These are phyloP conservation scores for Paratilapia polleni DNA, from an alignment of 2,113 vertebrate species.

Conservation along the genomic window DNA sequence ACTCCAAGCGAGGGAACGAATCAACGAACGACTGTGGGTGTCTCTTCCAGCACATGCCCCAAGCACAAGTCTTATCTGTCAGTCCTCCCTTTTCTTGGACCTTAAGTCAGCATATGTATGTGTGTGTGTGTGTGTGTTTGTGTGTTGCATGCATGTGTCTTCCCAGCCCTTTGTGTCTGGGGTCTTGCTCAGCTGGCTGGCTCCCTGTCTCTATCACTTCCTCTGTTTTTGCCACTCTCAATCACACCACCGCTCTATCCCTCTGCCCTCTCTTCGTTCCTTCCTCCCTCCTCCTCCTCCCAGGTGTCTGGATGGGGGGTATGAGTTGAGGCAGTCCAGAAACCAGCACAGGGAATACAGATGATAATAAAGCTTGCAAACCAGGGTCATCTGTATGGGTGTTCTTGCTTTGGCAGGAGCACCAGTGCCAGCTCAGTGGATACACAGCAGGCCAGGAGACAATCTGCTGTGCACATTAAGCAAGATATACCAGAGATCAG, in stretches of 20 bases:
- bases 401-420: conserved; percentile 36
- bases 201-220: conserved; percentile 81
- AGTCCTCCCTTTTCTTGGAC: conserved; percentile 34
- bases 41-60: conserved; percentile 57
- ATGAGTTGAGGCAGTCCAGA: conserved; percentile 68
- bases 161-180: conserved; percentile 74
- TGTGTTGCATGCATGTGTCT: conserved; percentile 40
- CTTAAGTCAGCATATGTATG: conserved; percentile 28
- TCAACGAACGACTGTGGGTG: conserved; percentile 43
- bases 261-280: conserved; percentile 56
- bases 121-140: conserved; percentile 17
- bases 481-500: conserved; percentile 68
- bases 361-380: conserved; percentile 53
- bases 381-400: conserved; percentile 21
- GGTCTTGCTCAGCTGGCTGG: conserved; percentile 67
- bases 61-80: conserved; percentile 59
- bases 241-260: conserved; percentile 58
- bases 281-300: conserved; percentile 24
- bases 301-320: conserved; percentile 67
- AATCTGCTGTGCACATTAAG: conserved; percentile 69
- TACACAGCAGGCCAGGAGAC: conserved; percentile 48
- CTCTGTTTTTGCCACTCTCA: conserved; percentile 78
- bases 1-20: conserved; percentile 62
- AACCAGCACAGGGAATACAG: conserved; percentile 33
- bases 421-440: conserved; percentile 61